These are phyloP conservation scores for Darevskia nairensis DNA, from an alignment of 2,797 vertebrate genomes.

Conservation along the genomic window DNA sequence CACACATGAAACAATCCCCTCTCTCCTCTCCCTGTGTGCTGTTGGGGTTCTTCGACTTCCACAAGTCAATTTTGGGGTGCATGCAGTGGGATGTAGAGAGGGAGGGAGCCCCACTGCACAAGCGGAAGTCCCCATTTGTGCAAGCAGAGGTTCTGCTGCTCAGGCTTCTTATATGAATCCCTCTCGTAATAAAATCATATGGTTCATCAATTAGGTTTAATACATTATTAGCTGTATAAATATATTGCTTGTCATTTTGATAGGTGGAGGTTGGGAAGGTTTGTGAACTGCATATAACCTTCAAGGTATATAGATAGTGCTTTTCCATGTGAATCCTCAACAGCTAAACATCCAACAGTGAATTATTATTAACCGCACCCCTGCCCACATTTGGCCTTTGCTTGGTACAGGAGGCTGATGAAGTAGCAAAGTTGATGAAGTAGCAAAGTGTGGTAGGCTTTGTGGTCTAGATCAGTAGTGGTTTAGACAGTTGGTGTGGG, in stretches of 20 bases:
- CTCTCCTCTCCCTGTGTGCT: too few species aligned
- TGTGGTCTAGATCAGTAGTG: background rate
- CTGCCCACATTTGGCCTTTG: background rate
- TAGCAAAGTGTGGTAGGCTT: too few species aligned
- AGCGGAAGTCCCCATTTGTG: too few species aligned
- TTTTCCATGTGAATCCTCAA: background rate
- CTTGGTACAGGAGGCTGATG: background rate
- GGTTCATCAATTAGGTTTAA: background rate
- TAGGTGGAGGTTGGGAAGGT: background rate
- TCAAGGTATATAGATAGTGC: background rate
- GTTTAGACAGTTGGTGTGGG: background rate
- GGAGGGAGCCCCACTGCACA: too few species aligned
- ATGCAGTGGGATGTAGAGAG: too few species aligned
- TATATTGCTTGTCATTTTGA: background rate
- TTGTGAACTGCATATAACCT: background rate
- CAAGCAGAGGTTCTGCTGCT: too few species aligned
- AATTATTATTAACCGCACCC: background rate
- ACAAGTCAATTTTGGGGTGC: too few species aligned
- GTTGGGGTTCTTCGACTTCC: too few species aligned
- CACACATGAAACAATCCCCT: too few species aligned
- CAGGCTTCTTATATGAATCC: too few species aligned
- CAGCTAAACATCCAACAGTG: background rate
- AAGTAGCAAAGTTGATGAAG: background rate
- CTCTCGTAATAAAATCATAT: constrained; percentile 13
- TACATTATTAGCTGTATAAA: background rate